Evolutionary conservation across 2,888 invertebrate genomes (phyloP), one percentile per base, ranked within the genome.

Genomic region (Microplitis manilae): DNA sequence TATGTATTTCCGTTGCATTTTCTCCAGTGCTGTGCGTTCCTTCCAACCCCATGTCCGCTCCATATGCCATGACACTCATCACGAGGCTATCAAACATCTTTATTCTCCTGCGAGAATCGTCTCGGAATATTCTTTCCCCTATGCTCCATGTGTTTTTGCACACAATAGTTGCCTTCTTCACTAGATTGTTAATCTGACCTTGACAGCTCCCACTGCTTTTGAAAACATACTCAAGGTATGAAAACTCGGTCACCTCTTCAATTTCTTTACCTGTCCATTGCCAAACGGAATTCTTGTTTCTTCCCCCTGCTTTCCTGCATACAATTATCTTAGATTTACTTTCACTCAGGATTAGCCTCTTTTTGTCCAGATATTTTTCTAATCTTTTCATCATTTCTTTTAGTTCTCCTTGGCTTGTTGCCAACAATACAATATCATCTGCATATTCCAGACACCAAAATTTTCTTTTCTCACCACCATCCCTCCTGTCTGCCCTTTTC

Each of bases 371-470:
- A 30, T 78, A 78, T 40, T 9, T 64, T 15, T 78, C 68, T 7
- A 75, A 41, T 17, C 8, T 8, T 20, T 41, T 59, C 59, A 76
- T 73, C 30, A 30, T 30, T 30, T 30, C 30, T 13, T 20, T 59
- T 30, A 78, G 50, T 1, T 50, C 70, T 38, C 62, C 69, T 59
- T 68, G 73, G 5, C 69, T 69, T 8, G 68, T 60, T 17, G 71
- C 76, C 2, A 77, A 4, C 8, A 73, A 38, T 2, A 77, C 79
- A 9, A 79, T 17, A 39, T 73, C 76, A n/a, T 79, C 76, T 68
- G 72, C 79, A 65, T 79, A 81, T 2, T 77, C 79, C 5, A 81
- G 17, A 1, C 76, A 60, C 65, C 69, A 80, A 20, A 80, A 38
- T 62, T 72, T 5, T 67, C n/a, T 0, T 61, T 71, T 6, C 68